Conservation (phyloP, 2,888 invertebrate species). For the Ditula angustiorana region DNA sequence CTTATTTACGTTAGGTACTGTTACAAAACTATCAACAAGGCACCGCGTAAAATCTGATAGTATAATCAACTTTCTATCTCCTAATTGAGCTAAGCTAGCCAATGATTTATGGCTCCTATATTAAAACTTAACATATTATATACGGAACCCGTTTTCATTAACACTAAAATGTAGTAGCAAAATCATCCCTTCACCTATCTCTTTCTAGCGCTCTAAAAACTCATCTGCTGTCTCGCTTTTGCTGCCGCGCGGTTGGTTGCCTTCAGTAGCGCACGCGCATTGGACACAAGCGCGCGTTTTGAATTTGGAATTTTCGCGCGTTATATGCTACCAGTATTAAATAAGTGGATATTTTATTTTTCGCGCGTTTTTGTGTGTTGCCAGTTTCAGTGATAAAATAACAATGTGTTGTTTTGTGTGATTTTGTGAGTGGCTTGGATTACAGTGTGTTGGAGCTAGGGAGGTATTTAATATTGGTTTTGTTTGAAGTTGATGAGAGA, state of each 20-base stretch:
- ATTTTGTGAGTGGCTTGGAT: slow-evolving; percentile 28
- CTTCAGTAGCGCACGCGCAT: slow-evolving; percentile 78
- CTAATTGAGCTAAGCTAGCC: slow-evolving; percentile 6
- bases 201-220: slow-evolving; percentile 46
- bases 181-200: slow-evolving; percentile 52
- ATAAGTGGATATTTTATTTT: slow-evolving; percentile 8
- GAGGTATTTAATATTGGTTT: slow-evolving; percentile 16
- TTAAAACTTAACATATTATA: slow-evolving; percentile 57
- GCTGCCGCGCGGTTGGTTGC: slow-evolving; percentile 64
- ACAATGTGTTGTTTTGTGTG: slow-evolving; percentile 8
- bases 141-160: slow-evolving; percentile 60
- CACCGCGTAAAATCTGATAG: slow-evolving; percentile 21
- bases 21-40: background rate
- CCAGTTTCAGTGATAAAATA: too few species aligned
- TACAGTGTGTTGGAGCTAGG: slow-evolving; percentile 31
- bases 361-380: background rate
- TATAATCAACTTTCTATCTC: slow-evolving; percentile 36
- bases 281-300: slow-evolving; percentile 66
- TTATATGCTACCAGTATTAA: slow-evolving; percentile 38
- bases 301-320: slow-evolving; percentile 67
- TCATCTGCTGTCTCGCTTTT: slow-evolving; percentile 57
- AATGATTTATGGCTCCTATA: slow-evolving; percentile 44
- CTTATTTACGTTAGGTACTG: background rate
- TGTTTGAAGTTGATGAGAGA: slow-evolving; percentile 24
- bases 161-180: slow-evolving; percentile 50